Percentiles rank a stretch among this genome's conserved stretches.
Evolutionary conservation across 1,140 invertebrate species (phyloP).

Genomic region (Laupala kohalensis): DNA sequence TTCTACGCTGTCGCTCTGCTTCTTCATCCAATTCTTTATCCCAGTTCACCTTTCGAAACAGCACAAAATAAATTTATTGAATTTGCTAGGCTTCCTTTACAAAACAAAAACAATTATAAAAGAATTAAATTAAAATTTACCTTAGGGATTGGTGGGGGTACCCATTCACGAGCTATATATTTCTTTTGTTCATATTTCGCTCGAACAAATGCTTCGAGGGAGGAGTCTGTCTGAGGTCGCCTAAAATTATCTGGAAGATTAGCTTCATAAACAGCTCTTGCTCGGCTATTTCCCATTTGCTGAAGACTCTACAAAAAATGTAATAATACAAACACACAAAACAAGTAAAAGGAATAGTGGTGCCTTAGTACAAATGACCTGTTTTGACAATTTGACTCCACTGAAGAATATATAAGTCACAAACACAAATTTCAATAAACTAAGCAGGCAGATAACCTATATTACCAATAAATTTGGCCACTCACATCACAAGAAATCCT

Average conservation of each 20-base stretch:
- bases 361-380: neutral
- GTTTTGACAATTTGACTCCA: neutral
- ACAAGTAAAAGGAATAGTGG: neutral
- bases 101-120: neutral
- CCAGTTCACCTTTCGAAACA: conserved; percentile 38
- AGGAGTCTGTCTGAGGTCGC: conserved; percentile 85
- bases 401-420: too few relatives aligned
- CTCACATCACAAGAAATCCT: too few relatives aligned
- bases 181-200: conserved; percentile 98
- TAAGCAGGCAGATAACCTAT: too few relatives aligned
- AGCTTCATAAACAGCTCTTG: conserved; percentile 92
- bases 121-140: conserved; percentile 25
- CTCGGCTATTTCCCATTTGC: conserved; percentile 96
- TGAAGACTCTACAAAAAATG: conserved; percentile 59
- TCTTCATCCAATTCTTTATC: conserved; percentile 81
- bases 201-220: conserved; percentile 86
- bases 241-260: conserved; percentile 90
- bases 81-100: neutral
- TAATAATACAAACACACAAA: neutral
- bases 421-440: neutral
- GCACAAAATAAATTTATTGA: neutral
- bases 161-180: conserved; percentile 94
- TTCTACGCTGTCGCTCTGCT: conserved; percentile 62
- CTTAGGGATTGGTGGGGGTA: conserved; percentile 70
- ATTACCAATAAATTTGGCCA: too few relatives aligned